A percentile compares a stretch with the other conserved stretches of the same genome.
Conservation (phyloP, 2,113 vertebrate genomes). For the Pachypanchax playfairii region DNA sequence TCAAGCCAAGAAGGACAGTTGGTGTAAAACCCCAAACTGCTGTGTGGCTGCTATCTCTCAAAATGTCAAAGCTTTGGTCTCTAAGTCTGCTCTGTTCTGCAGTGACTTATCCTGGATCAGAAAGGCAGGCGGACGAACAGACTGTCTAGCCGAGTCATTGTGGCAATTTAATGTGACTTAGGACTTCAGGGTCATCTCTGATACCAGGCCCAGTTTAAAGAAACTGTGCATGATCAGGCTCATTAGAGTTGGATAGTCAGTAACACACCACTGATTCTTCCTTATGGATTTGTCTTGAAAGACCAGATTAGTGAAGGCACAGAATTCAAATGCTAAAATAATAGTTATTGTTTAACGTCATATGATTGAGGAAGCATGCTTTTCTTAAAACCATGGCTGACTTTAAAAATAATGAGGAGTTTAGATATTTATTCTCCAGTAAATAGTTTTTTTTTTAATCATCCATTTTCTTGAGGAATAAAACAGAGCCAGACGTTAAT, state of each 20-base stretch:
- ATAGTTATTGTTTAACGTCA: constrained; percentile 39
- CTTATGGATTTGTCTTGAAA: constrained; percentile 51
- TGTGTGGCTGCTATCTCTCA: constrained; percentile 73
- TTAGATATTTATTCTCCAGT: constrained; percentile 64
- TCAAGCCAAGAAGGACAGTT: constrained; percentile 79
- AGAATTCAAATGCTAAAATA: constrained; percentile 38
- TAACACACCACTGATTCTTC: constrained; percentile 29
- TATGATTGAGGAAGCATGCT: neutral
- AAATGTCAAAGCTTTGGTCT: constrained; percentile 69
- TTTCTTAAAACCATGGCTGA: constrained; percentile 27
- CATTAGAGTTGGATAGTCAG: constrained; percentile 54
- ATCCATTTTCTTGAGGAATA: constrained; percentile 57
- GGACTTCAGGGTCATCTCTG: constrained; percentile 68
- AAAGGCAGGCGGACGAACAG: constrained; percentile 16
- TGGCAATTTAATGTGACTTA: constrained; percentile 75
- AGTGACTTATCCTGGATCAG: constrained; percentile 41
- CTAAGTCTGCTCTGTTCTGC: constrained; percentile 53
- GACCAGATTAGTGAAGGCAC: constrained; percentile 22
- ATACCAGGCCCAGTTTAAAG: constrained; percentile 64
- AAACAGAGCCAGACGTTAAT: constrained; percentile 59
- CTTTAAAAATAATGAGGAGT: constrained; percentile 44
- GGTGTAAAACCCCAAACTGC: constrained; percentile 74
- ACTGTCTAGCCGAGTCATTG: constrained; percentile 65
- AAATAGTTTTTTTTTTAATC: constrained; percentile 71
- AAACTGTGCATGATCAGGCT: constrained; percentile 39